A percentile compares a stretch with the other conserved stretches of the same genome.
Conservation (phyloP, 2,797 vertebrate species). For the Catamblyrhynchus diadema region DNA sequence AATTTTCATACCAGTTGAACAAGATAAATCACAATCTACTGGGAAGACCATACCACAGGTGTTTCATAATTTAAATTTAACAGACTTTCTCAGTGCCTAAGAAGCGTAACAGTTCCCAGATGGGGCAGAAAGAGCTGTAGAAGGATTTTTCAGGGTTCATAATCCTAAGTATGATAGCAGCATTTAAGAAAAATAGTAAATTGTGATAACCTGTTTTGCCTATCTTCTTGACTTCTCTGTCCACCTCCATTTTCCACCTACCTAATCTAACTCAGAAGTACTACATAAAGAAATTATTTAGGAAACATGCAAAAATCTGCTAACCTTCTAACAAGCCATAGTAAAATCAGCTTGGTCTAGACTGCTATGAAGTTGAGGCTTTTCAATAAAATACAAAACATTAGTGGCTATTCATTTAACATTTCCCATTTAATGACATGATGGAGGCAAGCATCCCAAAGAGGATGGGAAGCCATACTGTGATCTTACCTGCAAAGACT, state of each 20-base stretch:
- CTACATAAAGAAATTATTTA: background rate
- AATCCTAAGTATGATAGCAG: background rate
- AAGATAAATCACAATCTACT: background rate
- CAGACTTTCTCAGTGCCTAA: background rate
- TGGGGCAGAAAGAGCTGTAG: background rate
- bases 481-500: background rate
- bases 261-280: background rate
- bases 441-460: background rate
- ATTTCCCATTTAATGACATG: background rate
- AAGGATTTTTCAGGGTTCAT: background rate
- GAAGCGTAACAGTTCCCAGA: accelerated
- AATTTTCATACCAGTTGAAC: background rate
- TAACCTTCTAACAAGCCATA: background rate
- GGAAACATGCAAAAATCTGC: background rate
- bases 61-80: background rate
- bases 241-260: background rate
- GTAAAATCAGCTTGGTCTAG: background rate
- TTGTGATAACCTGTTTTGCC: background rate
- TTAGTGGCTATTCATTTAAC: background rate
- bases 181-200: background rate
- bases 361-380: background rate
- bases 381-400: background rate
- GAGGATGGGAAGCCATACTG: background rate
- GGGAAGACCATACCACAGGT: background rate
- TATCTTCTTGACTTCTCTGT: background rate